Evolutionary conservation across 2,113 vertebrate species (phyloP).

Genomic region (Heptranchias perlo): DNA sequence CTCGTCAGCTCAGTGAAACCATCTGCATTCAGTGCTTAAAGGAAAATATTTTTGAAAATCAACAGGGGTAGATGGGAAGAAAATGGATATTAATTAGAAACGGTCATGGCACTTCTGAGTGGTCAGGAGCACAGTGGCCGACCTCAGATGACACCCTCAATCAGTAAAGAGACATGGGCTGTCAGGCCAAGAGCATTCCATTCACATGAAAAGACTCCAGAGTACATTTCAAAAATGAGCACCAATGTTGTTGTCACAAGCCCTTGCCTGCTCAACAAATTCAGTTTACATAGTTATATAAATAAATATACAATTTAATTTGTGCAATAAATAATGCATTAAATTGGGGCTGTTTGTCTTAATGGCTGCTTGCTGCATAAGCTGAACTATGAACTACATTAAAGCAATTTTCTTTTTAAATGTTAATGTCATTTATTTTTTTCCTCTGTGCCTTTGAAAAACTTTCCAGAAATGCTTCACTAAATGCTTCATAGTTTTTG

Average conservation of each 20-base stretch:
- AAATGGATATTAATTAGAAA: conserved; percentile 8
- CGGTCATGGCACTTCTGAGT: neutral
- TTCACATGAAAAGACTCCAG: neutral
- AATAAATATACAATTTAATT: conserved; percentile 23
- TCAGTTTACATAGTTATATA: conserved; percentile 7
- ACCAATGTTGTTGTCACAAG: neutral
- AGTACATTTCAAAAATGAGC: neutral
- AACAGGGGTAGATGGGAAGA: neutral
- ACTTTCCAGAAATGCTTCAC: neutral
- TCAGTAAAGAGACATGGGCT: neutral
- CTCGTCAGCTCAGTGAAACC: neutral
- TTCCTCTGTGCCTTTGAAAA: neutral
- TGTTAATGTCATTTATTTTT: neutral
- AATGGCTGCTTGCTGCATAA: neutral
- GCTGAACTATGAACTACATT: neutral
- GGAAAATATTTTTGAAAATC: neutral
- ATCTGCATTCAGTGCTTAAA: neutral
- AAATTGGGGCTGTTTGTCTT: neutral
- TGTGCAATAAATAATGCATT: conserved; percentile 18
- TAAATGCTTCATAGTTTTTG: neutral
- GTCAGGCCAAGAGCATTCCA: neutral
- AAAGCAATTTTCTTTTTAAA: neutral
- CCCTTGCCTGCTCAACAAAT: neutral
- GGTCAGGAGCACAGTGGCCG: neutral
- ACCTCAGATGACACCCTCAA: conserved; percentile 20